phyloP scores from a whole-genome alignment of 2,113 vertebrate species.

The Eptesicus fuscus region DNA sequence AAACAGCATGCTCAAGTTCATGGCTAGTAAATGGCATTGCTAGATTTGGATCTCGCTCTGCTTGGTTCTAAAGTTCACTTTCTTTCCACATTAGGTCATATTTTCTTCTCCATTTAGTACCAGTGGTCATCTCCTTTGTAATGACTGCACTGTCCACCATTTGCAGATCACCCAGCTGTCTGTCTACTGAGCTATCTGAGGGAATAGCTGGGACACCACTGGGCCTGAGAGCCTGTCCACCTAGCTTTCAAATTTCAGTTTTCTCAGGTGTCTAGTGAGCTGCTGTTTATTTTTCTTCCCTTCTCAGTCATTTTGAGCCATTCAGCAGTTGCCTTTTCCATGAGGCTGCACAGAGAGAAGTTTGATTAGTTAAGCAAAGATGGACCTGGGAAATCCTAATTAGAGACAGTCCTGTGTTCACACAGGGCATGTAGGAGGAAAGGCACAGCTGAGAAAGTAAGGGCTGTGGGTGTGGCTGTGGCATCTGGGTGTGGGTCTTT shows the following conservation, averaged over 20 bases:
- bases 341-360: not conserved
- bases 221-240: not conserved
- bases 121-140: not conserved
- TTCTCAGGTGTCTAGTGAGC: not conserved
- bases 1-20: not conserved
- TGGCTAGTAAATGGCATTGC: not conserved
- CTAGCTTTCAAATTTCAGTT: not conserved
- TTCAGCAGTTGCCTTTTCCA: not conserved
- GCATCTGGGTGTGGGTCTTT: conserved; percentile 42
- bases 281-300: not conserved
- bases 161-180: not conserved
- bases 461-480: not conserved
- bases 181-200: not conserved
- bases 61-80: not conserved
- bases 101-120: not conserved
- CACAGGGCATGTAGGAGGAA: not conserved
- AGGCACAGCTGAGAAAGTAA: not conserved
- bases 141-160: not conserved
- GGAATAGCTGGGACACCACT: not conserved
- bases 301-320: not conserved
- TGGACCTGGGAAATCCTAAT: not conserved
- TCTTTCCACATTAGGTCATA: not conserved
- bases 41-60: not conserved
- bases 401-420: not conserved
- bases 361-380: not conserved